Percentiles rank a stretch among this genome's conserved stretches.
These are phyloP conservation scores for Haliclona indistincta DNA, from an alignment of 37 sponge, comb jelly and placozoan species.

Conservation along the genomic window DNA sequence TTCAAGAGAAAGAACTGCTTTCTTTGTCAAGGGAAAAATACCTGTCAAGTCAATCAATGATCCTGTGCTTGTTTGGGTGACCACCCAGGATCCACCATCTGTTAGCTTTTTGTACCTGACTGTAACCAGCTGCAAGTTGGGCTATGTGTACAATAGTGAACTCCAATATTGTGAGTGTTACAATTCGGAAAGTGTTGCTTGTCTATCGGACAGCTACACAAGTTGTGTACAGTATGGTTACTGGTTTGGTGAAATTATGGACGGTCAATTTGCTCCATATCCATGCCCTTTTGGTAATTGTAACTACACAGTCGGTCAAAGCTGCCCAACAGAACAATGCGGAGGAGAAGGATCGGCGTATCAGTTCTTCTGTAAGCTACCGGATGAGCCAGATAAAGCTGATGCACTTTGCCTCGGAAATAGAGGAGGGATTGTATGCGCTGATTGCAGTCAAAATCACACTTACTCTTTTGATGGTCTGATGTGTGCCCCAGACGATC, in stretches of 20 bases:
- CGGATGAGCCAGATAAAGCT: neutral
- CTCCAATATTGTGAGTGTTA: neutral
- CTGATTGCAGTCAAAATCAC: neutral
- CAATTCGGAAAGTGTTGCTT: neutral
- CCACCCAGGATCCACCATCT: neutral
- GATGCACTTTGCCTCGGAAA: constrained; percentile 1
- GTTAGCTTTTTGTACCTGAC: neutral
- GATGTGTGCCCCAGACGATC: neutral
- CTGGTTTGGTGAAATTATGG: constrained; percentile 8
- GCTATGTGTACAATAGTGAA: constrained; percentile 4
- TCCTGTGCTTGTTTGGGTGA: neutral
- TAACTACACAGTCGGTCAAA: neutral
- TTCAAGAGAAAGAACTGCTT: no score
- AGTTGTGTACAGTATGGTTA: constrained; percentile 11
- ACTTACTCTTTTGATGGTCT: neutral
- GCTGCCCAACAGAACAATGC: neutral
- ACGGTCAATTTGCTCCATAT: neutral
- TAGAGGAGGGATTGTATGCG: neutral
- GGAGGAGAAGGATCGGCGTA: neutral
- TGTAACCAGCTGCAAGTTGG: neutral
- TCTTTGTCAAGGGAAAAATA: neutral
- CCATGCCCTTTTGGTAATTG: constrained; percentile 2
- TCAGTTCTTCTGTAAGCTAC: constrained; percentile 1
- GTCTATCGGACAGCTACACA: neutral
- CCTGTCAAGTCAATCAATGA: neutral